Base-by-base conservation (phyloP, 2,113 vertebrate genomes). In the Gracilinanus agilis region DNA sequence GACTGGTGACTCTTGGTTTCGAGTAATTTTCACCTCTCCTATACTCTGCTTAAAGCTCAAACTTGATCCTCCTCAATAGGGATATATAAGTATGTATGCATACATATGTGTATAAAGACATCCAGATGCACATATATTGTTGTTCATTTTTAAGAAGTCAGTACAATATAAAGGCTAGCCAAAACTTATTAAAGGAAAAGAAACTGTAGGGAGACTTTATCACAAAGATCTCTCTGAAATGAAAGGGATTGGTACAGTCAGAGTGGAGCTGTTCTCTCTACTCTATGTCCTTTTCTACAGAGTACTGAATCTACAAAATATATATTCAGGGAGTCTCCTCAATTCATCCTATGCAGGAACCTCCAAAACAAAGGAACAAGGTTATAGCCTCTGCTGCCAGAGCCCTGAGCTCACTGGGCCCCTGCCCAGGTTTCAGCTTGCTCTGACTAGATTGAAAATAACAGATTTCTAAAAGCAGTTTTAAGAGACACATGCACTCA, bases 391-490 rank as follows among this genome's bases (percentile, higher is more conserved):
- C 44, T 7, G 9, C 92, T 53, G 2, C 23, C 67, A 55, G 24
- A 44, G 90, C 67, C 67, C 34, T n/a, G 44, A 55, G 55, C n/a
- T 5, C 29, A 44, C 21, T 24, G 19, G 27, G 16, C 11, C 89
- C 3, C 44, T 54, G 54, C 40, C 3, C 24, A 6, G 40, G 12
- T 91, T 53, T 40, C 54, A 0, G 0, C 90, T 53, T 44, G 0
- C 21, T 44, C 53, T 95, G 53, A 10, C 55, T 96, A 92, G n/a
- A 55, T 23, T 8, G 54, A 93, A 61, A 96, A 94, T 55, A 94
- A 89, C 1, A 13, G 27, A 16, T 92, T 95, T 91, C 56, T 5
- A 55, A 24, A 24, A 61, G 34, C 21, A 13, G 11, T 88, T 89
- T 90, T 49, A 93, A 67, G 34, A 93, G 40, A 95, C 55, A 93